Base-by-base conservation (phyloP, 2,888 invertebrate genomes). In the Ischnura elegans region DNA sequence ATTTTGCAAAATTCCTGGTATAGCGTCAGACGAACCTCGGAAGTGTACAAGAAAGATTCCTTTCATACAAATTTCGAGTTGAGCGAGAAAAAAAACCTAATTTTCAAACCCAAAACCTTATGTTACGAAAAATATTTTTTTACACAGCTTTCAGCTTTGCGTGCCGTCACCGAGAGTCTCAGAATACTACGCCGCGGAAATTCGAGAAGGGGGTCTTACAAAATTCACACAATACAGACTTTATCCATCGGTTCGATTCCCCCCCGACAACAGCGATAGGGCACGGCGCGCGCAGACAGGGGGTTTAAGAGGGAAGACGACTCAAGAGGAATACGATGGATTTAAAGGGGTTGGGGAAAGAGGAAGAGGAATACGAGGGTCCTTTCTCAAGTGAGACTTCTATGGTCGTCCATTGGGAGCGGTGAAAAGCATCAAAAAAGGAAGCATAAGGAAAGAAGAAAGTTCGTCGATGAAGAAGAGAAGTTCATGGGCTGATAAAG, bases 211-310 rank as follows among this genome's bases (percentile, higher is more conserved):
- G 42, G n/a, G n/a, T n/a, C n/a, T n/a, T 66, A 61, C 43, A 90
- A 90, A 90, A 66, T 90, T 90, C 90, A 61, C 90, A 90, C 61
- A 90, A 90, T 43, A 66, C 90, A 43, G 42, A 42, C 43, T 19
- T 90, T 90, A 90, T 76, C 76, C 76, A 76, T 90, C 61, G 43
- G 0, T 43, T 16, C 25, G 90, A 29, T 90, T 90, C 66, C 90
- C 43, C 90, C 90, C 19, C 90, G 42, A n/a, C 43, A 25, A n/a
- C 43, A 45, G 13, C 90, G 90, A 90, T 90, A 90, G 42, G 66
- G 90, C 90, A 90, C 90, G 90, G 6, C 43, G 51, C 29, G 21
- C 42, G 61, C 43, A 45, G 42, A 1, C 16, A 51, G 51, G 19
- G 45, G 2, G 43, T 2, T 46, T 87, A 4, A 4, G 51, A 42